A percentile compares a stretch with the other conserved stretches of the same genome.
phyloP scores from a whole-genome alignment of 2,888 invertebrate species.

The Anodontia alba region DNA sequence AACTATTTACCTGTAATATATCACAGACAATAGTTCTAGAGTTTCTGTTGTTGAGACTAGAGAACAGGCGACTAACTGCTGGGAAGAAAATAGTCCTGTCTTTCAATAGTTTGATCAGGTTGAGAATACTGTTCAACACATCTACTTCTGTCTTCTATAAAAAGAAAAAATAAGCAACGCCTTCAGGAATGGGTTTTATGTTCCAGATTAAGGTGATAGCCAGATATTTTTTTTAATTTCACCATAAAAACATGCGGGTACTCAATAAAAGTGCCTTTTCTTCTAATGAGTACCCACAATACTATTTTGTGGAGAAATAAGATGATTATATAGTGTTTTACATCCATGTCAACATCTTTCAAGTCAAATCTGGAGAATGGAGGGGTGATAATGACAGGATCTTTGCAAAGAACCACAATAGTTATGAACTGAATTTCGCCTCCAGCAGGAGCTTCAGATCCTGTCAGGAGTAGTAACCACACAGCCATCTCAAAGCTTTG shows the following conservation, averaged over 20 bases:
- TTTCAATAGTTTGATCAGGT: conserved; percentile 90
- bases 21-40: conserved; percentile 89
- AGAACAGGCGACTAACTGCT: conserved; percentile 89
- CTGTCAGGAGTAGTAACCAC: too few relatives aligned
- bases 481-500: too few relatives aligned
- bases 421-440: too few relatives aligned
- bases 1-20: conserved; percentile 86
- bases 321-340: too few relatives aligned
- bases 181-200: too few relatives aligned
- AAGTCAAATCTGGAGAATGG: too few relatives aligned
- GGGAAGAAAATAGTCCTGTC: conserved; percentile 88
- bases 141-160: conserved; percentile 75
- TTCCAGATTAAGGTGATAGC: neutral
- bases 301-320: neutral
- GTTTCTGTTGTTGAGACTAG: conserved; percentile 88
- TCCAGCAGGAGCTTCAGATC: too few relatives aligned
- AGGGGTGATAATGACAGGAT: too few relatives aligned
- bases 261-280: too few relatives aligned
- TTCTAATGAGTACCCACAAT: too few relatives aligned
- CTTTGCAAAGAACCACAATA: too few relatives aligned
- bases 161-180: neutral
- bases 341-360: too few relatives aligned
- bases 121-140: conserved; percentile 90
- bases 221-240: neutral
- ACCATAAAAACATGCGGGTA: neutral